Percentiles rank a stretch among this genome's conserved stretches.
phyloP scores from a whole-genome alignment of 92 coral and sea anemone genomes.

The Epizoanthus fatuus region DNA sequence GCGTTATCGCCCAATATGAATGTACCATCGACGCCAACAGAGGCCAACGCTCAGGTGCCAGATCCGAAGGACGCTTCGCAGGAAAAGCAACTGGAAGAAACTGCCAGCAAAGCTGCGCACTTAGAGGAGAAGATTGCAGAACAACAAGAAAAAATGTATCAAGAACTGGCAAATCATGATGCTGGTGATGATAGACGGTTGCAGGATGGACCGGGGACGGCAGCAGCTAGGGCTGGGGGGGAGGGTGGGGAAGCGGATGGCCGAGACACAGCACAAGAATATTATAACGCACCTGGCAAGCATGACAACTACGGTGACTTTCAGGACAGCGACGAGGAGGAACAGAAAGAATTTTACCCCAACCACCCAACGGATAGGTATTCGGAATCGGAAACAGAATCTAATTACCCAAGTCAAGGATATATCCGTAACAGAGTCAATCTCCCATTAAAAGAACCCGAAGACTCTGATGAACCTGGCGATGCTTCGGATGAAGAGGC shows the following conservation, averaged over 20 bases:
- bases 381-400: constrained; percentile 6
- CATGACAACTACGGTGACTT: constrained; percentile 88
- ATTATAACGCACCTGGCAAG: constrained; percentile 23
- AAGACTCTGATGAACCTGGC: constrained; percentile 1
- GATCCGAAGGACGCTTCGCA: constrained; percentile 10
- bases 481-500: constrained; percentile 7
- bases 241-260: constrained; percentile 67
- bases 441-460: constrained; percentile 16
- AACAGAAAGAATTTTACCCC: constrained; percentile 35
- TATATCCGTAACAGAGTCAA: constrained; percentile 18
- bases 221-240: neutral
- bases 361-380: constrained; percentile 11
- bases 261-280: constrained; percentile 57
- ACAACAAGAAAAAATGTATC: constrained; percentile 89
- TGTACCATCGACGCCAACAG: constrained; percentile 36
- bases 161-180: constrained; percentile 55
- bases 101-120: constrained; percentile 87
- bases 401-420: neutral
- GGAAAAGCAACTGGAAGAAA: constrained; percentile 65
- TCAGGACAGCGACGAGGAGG: constrained; percentile 89
- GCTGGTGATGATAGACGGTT: constrained; percentile 51
- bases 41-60: neutral
- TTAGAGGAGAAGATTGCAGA: constrained; percentile 91
- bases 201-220: constrained; percentile 22
- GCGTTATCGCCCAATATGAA: constrained; percentile 18